These are phyloP conservation scores for Hermodice carunculata DNA, from an alignment of 2,888 invertebrate species.

Conservation along the genomic window DNA sequence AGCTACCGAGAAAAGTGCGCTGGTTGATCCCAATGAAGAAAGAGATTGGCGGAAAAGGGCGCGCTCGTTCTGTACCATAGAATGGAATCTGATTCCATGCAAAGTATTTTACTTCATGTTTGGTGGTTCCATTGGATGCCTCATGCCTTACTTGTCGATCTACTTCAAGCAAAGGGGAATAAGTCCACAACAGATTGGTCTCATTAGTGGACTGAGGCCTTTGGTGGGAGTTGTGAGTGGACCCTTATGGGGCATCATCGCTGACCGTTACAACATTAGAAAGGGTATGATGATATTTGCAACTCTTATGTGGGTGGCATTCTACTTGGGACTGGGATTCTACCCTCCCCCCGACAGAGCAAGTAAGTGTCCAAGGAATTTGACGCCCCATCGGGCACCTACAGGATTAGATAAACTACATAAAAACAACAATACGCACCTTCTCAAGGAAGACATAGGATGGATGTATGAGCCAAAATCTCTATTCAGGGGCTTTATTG, in stretches of 20 bases:
- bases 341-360: not conserved
- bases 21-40: no score
- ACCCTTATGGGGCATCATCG: conserved; percentile 30
- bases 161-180: conserved; percentile 36
- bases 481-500: conserved; percentile 12
- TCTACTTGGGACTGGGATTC: not conserved
- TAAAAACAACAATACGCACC: no score
- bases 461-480: conserved; percentile 11
- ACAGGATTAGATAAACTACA: no score
- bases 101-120: conserved; percentile 37
- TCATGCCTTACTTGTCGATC: conserved; percentile 33
- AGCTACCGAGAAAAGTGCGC: no score
- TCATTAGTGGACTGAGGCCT: conserved; percentile 34
- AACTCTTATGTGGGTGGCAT: not conserved
- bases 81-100: not conserved
- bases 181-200: conserved; percentile 32
- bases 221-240: conserved; percentile 32
- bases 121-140: conserved; percentile 24
- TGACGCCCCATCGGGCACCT: not conserved
- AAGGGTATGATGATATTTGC: not conserved
- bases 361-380: not conserved
- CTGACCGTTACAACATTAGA: conserved; percentile 21
- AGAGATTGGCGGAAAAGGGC: no score
- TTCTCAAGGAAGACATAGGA: not conserved
- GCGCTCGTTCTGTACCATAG: no score